phyloP scores from a whole-genome alignment of 2,888 invertebrate genomes.

The Hemistola chrysoprasaria region DNA sequence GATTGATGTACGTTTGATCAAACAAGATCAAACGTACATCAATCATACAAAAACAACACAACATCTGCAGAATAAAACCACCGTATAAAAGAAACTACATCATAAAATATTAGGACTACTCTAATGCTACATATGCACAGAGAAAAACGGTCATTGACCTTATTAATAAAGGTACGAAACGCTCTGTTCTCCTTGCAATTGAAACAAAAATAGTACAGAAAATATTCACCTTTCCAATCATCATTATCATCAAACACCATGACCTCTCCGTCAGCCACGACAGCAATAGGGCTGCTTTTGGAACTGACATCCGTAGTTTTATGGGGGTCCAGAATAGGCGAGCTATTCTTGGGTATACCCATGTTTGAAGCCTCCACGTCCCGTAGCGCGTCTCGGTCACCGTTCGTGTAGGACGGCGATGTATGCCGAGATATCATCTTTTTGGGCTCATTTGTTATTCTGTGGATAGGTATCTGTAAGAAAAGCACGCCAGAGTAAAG shows the following conservation, averaged over 20 bases:
- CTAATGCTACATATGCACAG: too few relatives aligned
- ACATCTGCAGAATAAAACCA: too few relatives aligned
- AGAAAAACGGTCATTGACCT: too few relatives aligned
- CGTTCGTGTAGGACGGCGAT: constrained; percentile 73
- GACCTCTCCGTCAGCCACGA: constrained; percentile 89
- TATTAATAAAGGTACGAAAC: too few relatives aligned
- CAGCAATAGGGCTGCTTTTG: constrained; percentile 81
- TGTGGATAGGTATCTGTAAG: constrained; percentile 69
- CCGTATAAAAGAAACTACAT: too few relatives aligned
- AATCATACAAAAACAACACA: too few relatives aligned
- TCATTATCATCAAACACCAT: constrained; percentile 95
- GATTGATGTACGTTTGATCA: background rate
- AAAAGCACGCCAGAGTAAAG: too few relatives aligned
- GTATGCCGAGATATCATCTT: constrained; percentile 77
- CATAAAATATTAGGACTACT: too few relatives aligned
- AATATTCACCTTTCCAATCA: constrained; percentile 86
- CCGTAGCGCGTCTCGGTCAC: constrained; percentile 55
- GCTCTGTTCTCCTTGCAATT: too few relatives aligned
- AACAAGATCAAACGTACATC: background rate
- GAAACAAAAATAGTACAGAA: too few relatives aligned
- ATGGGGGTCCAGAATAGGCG: constrained; percentile 73
- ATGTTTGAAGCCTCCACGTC: constrained; percentile 43
- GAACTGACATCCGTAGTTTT: constrained; percentile 68
- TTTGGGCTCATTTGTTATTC: constrained; percentile 73
- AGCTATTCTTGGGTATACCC: constrained; percentile 75